phyloP scores from a whole-genome alignment of 1,140 invertebrate species.

The Zophobas atratus region DNA sequence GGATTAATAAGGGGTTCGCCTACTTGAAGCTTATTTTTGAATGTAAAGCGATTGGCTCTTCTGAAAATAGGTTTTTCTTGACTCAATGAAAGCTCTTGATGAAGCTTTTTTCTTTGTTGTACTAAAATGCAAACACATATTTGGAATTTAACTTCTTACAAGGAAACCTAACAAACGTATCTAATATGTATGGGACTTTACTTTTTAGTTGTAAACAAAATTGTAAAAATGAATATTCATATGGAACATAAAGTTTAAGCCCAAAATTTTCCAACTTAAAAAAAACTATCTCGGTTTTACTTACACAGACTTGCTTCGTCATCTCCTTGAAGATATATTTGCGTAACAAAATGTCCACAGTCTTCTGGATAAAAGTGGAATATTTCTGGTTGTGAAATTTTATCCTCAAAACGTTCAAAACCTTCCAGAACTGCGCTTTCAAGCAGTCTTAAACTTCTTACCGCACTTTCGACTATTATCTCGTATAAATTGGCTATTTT shows the following conservation, averaged over 20 bases:
- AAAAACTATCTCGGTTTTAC: not conserved
- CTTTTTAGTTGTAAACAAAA: too few relatives aligned
- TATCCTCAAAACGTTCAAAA: slow-evolving; percentile 48
- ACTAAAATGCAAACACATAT: slow-evolving; percentile 68
- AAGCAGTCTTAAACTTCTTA: slow-evolving; percentile 77
- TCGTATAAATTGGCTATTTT: slow-evolving; percentile 78
- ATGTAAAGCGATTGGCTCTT: slow-evolving; percentile 76
- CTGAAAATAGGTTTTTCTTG: slow-evolving; percentile 80
- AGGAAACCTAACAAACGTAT: too few relatives aligned
- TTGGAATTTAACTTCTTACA: not conserved
- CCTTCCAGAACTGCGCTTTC: slow-evolving; percentile 68
- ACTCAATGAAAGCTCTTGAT: slow-evolving; percentile 79
- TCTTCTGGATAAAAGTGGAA: slow-evolving; percentile 77
- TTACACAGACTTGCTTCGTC: slow-evolving; percentile 71
- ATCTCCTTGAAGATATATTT: slow-evolving; percentile 77
- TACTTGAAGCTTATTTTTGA: slow-evolving; percentile 69
- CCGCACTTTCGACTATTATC: slow-evolving; percentile 81
- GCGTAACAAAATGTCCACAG: slow-evolving; percentile 83
- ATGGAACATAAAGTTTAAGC: too few relatives aligned
- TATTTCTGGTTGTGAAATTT: slow-evolving; percentile 69
- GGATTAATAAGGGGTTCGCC: slow-evolving; percentile 80
- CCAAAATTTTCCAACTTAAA: not conserved
- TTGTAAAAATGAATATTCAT: too few relatives aligned
- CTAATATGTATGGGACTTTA: too few relatives aligned
- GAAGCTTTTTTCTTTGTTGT: slow-evolving; percentile 75